Evolutionary conservation across 2,888 invertebrate genomes (phyloP), one percentile per base, ranked within the genome.

Genomic region (Eurytoma adleriae): DNA sequence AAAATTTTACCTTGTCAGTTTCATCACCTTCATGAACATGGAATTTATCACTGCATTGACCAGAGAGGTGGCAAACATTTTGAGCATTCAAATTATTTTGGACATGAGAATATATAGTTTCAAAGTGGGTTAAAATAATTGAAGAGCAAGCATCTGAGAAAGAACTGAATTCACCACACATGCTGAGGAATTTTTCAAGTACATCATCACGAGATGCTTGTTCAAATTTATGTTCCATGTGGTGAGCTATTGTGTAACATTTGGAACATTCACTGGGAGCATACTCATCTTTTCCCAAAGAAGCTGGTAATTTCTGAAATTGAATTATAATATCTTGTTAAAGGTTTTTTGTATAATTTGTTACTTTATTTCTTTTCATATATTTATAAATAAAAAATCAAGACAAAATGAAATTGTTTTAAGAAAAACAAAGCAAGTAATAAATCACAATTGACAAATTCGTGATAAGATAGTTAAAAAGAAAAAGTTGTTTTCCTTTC

Each of bases 121-220:
- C 93, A 91, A 96, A 96, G 89, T 97, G 93, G 24, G 93, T 94
- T 80, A 96, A 91, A 50, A 96, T 92, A 16, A 95, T 93, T 87
- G 94, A 94, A 62, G 95, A 93, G 88, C 97, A 97, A 12, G 95
- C 95, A 91, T 97, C 97, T 0, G 96, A 95, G 64, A 95, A 94
- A 3, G 95, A 95, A 71, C 94, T 93, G 87, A 95, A 90, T 78
- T 93, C 91, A 66, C 95, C 94, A 89, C 97, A 97, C 1, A 93
- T 86, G 92, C 92, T 85, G 86, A 91, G 80, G 81, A 90, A 84
- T 61, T 83, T 84, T 27, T 86, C 80, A 3, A 88, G 82, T 52
- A 91, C 84, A 69, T 84, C 77, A 30, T 89, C 87, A 0, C 83
- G 84, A 3, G 89, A 83, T 2, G 86, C 78, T 7, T 83, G 80